Conservation (phyloP, 2,113 vertebrate genomes). For the Anhinga rufa region DNA sequence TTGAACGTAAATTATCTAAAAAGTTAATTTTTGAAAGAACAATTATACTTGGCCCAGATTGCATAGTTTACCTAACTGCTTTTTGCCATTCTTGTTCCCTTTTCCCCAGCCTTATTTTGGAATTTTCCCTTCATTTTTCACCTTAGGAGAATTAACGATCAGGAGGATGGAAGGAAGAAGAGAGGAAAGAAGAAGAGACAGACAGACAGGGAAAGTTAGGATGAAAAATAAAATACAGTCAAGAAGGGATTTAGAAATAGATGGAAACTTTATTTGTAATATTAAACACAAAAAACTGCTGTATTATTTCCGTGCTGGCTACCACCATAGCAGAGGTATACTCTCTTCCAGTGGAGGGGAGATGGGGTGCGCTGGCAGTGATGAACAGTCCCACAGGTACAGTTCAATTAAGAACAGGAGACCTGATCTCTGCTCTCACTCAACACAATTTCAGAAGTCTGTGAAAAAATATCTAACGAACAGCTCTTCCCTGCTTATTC, state of each 20-base stretch:
- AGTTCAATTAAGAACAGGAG: neutral
- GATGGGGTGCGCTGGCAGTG: neutral
- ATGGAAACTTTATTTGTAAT: neutral
- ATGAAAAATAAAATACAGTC: neutral
- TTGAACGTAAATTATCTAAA: neutral
- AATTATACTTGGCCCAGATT: neutral
- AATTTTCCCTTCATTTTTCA: neutral
- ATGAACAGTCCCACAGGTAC: accelerated
- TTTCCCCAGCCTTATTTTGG: neutral
- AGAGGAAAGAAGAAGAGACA: neutral
- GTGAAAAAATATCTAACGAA: neutral
- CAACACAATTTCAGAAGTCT: neutral
- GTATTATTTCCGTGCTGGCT: neutral
- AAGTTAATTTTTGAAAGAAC: neutral
- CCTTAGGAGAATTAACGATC: neutral
- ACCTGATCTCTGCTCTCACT: neutral
- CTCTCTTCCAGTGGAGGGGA: neutral
- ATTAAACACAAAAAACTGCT: neutral
- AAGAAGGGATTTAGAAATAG: neutral
- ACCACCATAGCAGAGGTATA: neutral
- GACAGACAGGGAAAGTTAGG: neutral
- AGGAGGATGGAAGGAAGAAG: neutral
- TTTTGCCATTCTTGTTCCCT: neutral
- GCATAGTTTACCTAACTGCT: neutral
- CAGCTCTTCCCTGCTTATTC: neutral